phyloP scores from a whole-genome alignment of 2,888 invertebrate species.

The Nomada hirtipes region DNA sequence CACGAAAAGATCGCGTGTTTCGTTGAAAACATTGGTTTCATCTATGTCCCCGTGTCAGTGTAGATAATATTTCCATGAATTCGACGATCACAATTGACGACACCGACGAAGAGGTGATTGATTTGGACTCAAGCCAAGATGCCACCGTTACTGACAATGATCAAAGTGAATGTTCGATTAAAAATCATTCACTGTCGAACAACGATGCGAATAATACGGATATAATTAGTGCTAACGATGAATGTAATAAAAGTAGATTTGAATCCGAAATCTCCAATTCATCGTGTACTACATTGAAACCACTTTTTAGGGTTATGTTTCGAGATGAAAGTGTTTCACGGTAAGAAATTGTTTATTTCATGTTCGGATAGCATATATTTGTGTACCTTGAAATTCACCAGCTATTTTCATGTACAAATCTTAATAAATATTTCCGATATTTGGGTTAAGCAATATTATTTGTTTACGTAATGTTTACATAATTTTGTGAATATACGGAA shows the following conservation, averaged over 20 bases:
- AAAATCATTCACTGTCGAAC: constrained; percentile 27
- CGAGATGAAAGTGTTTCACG: constrained; percentile 74
- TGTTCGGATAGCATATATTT: neutral
- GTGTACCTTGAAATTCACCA: no score
- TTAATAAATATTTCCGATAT: neutral
- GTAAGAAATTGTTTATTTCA: constrained; percentile 66
- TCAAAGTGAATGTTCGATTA: constrained; percentile 33
- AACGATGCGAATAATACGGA: constrained; percentile 19
- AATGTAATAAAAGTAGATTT: constrained; percentile 18
- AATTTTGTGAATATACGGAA: neutral
- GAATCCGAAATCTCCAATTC: constrained; percentile 8
- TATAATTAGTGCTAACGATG: constrained; percentile 10
- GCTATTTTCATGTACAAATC: neutral
- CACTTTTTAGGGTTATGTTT: constrained; percentile 80
- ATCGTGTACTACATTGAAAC: constrained; percentile 48
- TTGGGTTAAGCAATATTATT: neutral
- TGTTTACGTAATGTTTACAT: constrained; percentile 7
- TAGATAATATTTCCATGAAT: constrained; percentile 53
- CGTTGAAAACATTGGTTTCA: constrained; percentile 5
- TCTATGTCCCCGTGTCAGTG: constrained; percentile 40
- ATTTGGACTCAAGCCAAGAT: constrained; percentile 69
- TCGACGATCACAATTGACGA: constrained; percentile 52
- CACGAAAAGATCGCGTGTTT: neutral
- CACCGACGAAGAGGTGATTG: constrained; percentile 66
- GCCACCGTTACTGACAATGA: constrained; percentile 49